phyloP scores from a whole-genome alignment of 2,113 vertebrate species.

The Buteo buteo region DNA sequence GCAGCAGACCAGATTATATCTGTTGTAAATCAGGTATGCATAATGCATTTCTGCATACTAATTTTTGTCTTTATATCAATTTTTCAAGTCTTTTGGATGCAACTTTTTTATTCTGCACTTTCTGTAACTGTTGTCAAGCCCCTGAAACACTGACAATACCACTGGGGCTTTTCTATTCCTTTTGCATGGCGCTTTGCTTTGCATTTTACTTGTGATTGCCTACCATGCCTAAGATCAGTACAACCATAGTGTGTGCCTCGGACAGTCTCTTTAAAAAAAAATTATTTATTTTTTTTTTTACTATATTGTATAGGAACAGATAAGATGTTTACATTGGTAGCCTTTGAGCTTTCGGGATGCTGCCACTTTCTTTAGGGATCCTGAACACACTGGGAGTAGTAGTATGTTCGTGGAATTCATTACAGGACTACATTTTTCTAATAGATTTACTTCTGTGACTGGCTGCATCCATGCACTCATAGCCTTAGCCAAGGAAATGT shows the following conservation, averaged over 20 bases:
- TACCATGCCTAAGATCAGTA: neutral
- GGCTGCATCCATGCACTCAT: neutral
- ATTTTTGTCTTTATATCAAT: neutral
- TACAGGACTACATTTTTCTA: neutral
- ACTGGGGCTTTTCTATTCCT: neutral
- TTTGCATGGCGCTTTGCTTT: neutral
- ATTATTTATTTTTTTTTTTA: neutral
- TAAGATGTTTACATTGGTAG: neutral
- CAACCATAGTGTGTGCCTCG: accelerated
- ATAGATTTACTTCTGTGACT: neutral
- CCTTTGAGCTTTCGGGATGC: neutral
- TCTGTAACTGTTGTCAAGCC: neutral
- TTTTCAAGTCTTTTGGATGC: neutral
- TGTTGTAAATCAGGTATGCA: neutral
- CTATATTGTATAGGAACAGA: neutral
- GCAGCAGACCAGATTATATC: neutral
- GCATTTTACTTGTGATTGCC: neutral
- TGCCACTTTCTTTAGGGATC: neutral
- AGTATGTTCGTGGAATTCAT: neutral
- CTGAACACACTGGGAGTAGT: neutral
- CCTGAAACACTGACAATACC: neutral
- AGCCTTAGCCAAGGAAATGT: neutral
- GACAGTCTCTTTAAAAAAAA: neutral
- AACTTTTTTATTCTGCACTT: neutral
- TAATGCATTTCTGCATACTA: neutral